Evolutionary conservation across 30 jellyfish, hydroid and myxozoan species (phyloP).

Genomic region (Aurelia sp.): DNA sequence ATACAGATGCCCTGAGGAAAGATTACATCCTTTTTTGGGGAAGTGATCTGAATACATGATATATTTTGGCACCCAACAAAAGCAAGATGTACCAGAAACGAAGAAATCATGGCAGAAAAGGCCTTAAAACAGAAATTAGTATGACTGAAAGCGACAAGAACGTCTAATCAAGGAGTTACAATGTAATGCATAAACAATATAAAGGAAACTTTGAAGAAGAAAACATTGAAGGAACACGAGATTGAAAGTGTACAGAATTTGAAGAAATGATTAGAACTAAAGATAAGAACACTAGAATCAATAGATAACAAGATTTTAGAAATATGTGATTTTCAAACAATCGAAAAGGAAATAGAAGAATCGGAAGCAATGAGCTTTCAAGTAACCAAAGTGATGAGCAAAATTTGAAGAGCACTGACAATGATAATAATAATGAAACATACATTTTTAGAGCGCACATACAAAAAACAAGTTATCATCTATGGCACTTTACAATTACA

Average conservation of each 20-base stretch:
- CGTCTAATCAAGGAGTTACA: background rate
- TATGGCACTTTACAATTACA: too few relatives aligned
- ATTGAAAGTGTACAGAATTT: slow-evolving; percentile 3
- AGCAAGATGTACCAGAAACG: background rate
- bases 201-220: background rate
- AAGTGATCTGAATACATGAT: background rate
- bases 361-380: slow-evolving; percentile 4
- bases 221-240: slow-evolving; percentile 1
- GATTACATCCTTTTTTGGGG: background rate
- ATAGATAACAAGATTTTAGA: background rate
- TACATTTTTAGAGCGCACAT: too few relatives aligned
- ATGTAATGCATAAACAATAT: background rate
- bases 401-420: background rate
- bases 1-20: background rate
- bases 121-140: background rate
- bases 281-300: slow-evolving; percentile 10
- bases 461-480: too few relatives aligned
- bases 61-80: background rate
- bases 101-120: background rate
- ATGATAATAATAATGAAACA: too few relatives aligned
- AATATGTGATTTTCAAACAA: background rate
- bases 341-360: slow-evolving; percentile 21
- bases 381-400: slow-evolving; percentile 9
- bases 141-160: slow-evolving; percentile 4
- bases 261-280: slow-evolving; percentile 13